Base-by-base conservation (phyloP, 2,888 invertebrate species). In the Lycaena phlaeas region DNA sequence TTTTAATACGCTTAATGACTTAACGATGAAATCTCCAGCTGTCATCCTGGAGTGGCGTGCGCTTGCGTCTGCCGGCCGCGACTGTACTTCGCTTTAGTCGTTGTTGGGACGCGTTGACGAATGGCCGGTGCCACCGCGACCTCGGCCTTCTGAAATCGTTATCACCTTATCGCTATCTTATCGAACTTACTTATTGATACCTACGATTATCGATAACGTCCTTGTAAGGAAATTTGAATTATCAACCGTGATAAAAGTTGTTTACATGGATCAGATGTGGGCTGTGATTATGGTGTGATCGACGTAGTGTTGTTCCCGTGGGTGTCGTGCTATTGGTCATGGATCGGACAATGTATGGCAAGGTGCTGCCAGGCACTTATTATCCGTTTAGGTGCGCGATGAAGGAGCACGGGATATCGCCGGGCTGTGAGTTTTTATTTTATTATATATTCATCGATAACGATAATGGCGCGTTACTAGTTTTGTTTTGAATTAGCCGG, bases 261-360 rank as follows among this genome's bases (percentile, higher is more conserved):
- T 67, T 70, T 63, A 64, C 61, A 56, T 53, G 48, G 49, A 57
- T 64, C 38, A 43, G 44, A 70, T 64, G 82, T 82, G 64, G 84
- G 82, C 54, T 64, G 74, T 70, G 72, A 74, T 79, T 84, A 82
- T 84, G 84, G 84, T 68, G 69, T 62, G 77, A 55, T 64, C 65
- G 69, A 63, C 62, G 62, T 61, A 64, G 57, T n/a, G n/a, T 66
- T 51, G 73, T 59, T 59, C 56, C 58, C 57, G 81, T 79, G 79
- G 76, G 79, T 77, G 75, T 69, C 67, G 70, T 69, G 66, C 64
- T 69, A 82, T 78, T 77, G 71, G 69, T 57, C 59, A 94, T 95
- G 94, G 94, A 95, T 88, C 89, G 94, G 69, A 92, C 93, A 71
- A 94, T 94, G 93, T 95, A 95, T 72, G 94, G 94, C 54, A 94